These are phyloP conservation scores for Petromus typicus DNA, from an alignment of 2,113 vertebrate genomes.

Conservation along the genomic window DNA sequence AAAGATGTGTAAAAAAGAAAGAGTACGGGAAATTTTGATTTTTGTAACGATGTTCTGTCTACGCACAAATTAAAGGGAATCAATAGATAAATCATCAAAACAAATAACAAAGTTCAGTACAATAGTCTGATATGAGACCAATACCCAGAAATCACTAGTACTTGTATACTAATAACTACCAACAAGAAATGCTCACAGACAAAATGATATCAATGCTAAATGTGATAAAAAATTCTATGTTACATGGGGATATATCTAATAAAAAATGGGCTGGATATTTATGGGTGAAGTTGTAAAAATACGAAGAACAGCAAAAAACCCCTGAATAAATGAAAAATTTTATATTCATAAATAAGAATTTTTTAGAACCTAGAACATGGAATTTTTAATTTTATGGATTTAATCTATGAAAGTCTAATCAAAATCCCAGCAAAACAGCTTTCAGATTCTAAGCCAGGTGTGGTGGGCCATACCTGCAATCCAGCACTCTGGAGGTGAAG, in stretches of 20 bases:
- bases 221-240: not conserved
- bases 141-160: conserved; percentile 8
- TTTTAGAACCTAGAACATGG: not conserved
- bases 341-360: conserved; percentile 9
- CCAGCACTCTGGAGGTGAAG: not conserved
- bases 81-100: conserved; percentile 21
- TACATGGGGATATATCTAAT: not conserved
- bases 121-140: not conserved
- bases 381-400: conserved; percentile 12
- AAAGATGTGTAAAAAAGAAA: conserved; percentile 40
- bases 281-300: not conserved
- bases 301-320: conserved; percentile 19
- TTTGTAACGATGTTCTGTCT: not conserved
- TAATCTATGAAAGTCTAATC: conserved; percentile 12
- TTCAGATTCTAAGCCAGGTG: not conserved
- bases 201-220: conserved; percentile 21
- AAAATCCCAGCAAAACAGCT: not conserved
- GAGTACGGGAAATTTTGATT: not conserved
- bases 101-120: not conserved
- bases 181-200: conserved; percentile 4
- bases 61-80: not conserved
- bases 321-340: not conserved
- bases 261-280: not conserved
- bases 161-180: not conserved
- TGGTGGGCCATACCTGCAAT: not conserved